Evolutionary conservation across 2,113 vertebrate genomes (phyloP).

Genomic region (Arenaria interpres): DNA sequence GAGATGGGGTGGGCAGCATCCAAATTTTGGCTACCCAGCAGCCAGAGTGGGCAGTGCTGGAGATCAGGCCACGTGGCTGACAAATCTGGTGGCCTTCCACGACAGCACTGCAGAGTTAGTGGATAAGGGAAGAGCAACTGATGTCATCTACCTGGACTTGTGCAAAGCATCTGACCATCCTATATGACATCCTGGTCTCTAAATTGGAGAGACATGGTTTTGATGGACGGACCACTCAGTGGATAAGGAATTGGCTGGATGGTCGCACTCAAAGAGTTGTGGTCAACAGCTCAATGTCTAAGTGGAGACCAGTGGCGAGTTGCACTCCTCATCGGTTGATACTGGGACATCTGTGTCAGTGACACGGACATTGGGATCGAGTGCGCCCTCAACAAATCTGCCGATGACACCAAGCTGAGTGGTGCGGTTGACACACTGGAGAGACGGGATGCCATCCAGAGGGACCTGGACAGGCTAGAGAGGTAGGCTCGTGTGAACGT

Average conservation of each 20-base stretch:
- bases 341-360: neutral
- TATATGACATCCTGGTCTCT: neutral
- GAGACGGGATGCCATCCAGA: neutral
- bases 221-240: neutral
- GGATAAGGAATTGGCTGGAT: neutral
- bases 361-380: neutral
- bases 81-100: neutral
- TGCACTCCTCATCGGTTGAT: neutral
- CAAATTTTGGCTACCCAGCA: neutral
- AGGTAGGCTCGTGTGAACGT: neutral
- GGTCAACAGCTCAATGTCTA: neutral
- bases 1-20: rapidly evolving
- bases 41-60: neutral
- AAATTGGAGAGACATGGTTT: neutral
- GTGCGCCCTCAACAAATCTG: neutral
- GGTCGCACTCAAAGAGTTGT: neutral
- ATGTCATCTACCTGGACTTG: neutral
- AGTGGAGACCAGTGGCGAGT: neutral
- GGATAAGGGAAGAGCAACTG: neutral
- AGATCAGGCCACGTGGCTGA: neutral
- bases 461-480: neutral
- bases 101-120: neutral
- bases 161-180: neutral
- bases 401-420: neutral
- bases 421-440: neutral